Conservation (phyloP, 2,113 vertebrate species). For the Anguilla japonica region DNA sequence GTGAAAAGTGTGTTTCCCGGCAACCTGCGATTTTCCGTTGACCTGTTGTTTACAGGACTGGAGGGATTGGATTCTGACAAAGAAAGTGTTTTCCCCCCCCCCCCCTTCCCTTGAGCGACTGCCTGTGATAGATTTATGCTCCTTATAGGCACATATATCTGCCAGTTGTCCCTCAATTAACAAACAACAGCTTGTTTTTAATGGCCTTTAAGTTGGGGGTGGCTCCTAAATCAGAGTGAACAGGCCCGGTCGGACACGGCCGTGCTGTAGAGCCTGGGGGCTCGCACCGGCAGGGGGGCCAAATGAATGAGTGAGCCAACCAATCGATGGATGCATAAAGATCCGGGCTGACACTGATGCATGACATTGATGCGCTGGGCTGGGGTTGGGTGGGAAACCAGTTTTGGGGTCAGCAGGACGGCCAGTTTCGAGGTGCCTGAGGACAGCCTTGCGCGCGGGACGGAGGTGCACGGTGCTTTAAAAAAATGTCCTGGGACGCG, state of each 20-base stretch:
- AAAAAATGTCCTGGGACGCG: background rate
- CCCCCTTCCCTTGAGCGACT: background rate
- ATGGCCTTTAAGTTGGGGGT: conserved; percentile 1
- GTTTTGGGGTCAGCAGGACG: conserved; percentile 33
- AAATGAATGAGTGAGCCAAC: background rate
- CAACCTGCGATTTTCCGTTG: conserved; percentile 14
- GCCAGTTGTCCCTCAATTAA: background rate
- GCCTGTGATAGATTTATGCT: background rate
- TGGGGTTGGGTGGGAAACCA: background rate
- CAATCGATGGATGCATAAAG: conserved; percentile 14
- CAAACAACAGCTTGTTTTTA: conserved; percentile 3
- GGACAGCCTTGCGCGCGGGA: background rate
- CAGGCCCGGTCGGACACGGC: conserved; percentile 3
- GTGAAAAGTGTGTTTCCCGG: conserved; percentile 15
- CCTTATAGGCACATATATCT: conserved; percentile 6
- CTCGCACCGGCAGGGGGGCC: background rate
- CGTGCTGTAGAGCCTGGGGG: conserved; percentile 19
- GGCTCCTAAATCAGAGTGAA: conserved; percentile 19
- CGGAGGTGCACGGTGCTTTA: background rate
- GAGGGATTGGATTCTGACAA: background rate
- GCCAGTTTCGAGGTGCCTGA: background rate
- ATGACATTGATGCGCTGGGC: conserved; percentile 16
- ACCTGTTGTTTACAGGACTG: background rate
- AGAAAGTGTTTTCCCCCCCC: background rate
- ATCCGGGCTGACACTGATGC: conserved; percentile 31